Evolutionary conservation across 2,113 vertebrate species (phyloP), one percentile per base, ranked within the genome.

Genomic region (Malurus melanocephalus): DNA sequence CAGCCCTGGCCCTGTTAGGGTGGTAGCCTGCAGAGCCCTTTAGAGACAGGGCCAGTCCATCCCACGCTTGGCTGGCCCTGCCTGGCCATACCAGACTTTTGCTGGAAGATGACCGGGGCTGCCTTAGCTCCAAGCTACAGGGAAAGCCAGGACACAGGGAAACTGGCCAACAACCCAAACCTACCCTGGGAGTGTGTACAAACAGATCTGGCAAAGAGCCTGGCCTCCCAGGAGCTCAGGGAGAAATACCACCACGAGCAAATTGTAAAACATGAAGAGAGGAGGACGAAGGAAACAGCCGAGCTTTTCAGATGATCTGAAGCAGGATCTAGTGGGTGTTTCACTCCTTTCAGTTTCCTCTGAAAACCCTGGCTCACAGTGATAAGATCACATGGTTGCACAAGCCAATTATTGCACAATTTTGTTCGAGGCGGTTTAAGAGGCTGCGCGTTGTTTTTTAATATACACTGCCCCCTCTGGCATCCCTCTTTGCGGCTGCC

Each of bases 321-420:
- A 73, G 90, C 67, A 87, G 92, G 90, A 94, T 90, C 86, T 35
- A 66, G 93, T 87, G 90, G 94, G 93, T 85, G 90, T 93, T 94
- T 87, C 71, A 45, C 84, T 95, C 74, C 84, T 84, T 84, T 82
- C 75, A 19, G 86, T 52, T 93, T 80, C 78, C 85, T 87, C 80
- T 77, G 92, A 65, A 88, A 92, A 82, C 71, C 74, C 67, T 90
- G 92, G 80, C 90, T 93, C 4, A 1, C 53, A 35, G 83, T 13
- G 88, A 48, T 72, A 87, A 76, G 83, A 94, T 94, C 94, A 92
- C 88, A 88, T 69, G 92, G 71, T 66, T 51, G 69, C 86, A 52
- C 80, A 88, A 91, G 77, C 67, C 87, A 71, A 69, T 82, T 87
- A 90, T 79, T 93, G 80, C 88, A 90, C 88, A 93, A 65, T 80